Evolutionary conservation across 2,888 invertebrate species (phyloP), one percentile per base, ranked within the genome.

Genomic region (Ichneumoninae sp.): DNA sequence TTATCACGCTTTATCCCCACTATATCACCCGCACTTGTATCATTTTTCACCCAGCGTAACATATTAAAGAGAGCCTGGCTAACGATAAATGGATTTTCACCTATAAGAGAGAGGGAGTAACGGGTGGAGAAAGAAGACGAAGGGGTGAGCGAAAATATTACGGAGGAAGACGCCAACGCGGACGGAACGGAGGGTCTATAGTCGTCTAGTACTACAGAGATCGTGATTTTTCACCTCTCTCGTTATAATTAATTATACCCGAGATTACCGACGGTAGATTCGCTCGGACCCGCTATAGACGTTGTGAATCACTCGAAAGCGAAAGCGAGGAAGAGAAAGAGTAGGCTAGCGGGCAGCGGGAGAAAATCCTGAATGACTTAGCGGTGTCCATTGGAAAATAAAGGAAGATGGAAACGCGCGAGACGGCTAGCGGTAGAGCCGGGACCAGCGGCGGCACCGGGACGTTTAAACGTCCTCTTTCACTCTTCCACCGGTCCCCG

Each of bases 161-260:
- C 70, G 69, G 65, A 83, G 73, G 63, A 78, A 66, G 54, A 78
- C 52, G 44, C 63, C 44, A 70, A 26, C 52, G 50, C 19, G 71
- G 66, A 74, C 77, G 76, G 65, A 80, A 81, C 63, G 68, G 33
- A 19, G 60, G 63, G 52, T 79, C 66, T 85, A 78, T 77, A 81
- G 81, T 73, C 75, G 60, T 47, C 54, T 68, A 52, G 60, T 75
- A 68, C 52, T 76, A 71, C 75, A 82, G 81, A 85, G 82, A 47
- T 65, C 75, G 78, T 81, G 81, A 88, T 87, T 87, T 88, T 87
- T 87, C 87, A 87, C 74, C 74, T 81, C 63, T 71, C 52, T 66
- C 75, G 77, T 84, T 82, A 87, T 86, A 86, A 88, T 88, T 88
- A 87, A 88, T 88, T 85, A 83, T 75, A 81, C 73, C 73, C 75